phyloP scores from a whole-genome alignment of 2,113 vertebrate genomes.

The Agelaius tricolor region DNA sequence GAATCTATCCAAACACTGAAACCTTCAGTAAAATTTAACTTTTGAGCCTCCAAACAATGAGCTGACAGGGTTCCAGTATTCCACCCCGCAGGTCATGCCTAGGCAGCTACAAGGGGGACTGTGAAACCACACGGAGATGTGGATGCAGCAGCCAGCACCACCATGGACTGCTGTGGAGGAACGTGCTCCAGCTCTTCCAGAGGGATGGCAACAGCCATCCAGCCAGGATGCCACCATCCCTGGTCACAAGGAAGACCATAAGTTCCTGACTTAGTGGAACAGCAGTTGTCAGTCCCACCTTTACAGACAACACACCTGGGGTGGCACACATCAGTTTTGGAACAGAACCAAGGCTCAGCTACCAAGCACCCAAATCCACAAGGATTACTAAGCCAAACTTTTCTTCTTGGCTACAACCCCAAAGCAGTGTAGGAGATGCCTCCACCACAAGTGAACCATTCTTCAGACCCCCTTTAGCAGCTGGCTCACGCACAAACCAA shows the following conservation, averaged over 20 bases:
- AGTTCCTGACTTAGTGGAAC: not conserved
- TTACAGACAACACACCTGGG: not conserved
- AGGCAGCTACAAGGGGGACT: not conserved
- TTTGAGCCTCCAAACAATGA: not conserved
- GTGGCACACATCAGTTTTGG: accelerated
- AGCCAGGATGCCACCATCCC: not conserved
- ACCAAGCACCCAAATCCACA: not conserved
- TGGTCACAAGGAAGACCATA: not conserved
- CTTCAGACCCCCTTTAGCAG: not conserved
- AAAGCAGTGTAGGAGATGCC: not conserved
- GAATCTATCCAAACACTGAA: not conserved
- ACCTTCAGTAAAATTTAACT: not conserved
- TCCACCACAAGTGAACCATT: not conserved
- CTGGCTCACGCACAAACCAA: not conserved
- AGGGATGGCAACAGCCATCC: not conserved
- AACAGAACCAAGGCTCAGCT: not conserved
- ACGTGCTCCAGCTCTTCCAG: not conserved
- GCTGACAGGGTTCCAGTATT: not conserved
- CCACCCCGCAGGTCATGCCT: not conserved
- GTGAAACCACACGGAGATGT: accelerated
- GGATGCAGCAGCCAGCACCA: not conserved
- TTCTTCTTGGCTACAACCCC: not conserved
- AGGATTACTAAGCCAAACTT: not conserved
- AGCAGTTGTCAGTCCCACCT: not conserved
- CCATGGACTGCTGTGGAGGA: not conserved